A percentile compares a stretch with the other conserved stretches of the same genome.
Evolutionary conservation across 2,113 vertebrate species (phyloP).

Genomic region (Suncus etruscus): DNA sequence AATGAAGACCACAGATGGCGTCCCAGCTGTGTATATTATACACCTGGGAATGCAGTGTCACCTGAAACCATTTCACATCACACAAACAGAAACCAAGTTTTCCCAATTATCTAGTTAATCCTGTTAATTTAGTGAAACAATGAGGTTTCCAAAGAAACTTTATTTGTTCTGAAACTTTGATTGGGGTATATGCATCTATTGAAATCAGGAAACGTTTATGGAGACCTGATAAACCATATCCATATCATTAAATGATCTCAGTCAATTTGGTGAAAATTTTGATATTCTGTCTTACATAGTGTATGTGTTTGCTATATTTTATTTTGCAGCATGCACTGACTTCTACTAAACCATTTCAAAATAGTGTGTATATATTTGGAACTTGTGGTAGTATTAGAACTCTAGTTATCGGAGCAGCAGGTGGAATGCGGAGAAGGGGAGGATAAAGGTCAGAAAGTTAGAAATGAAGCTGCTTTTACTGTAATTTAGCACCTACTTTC

Average conservation of each 20-base stretch:
- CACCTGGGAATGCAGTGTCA: conserved; percentile 71
- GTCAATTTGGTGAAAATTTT: background rate
- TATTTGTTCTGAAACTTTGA: conserved; percentile 61
- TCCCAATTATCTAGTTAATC: conserved; percentile 75
- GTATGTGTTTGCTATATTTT: background rate
- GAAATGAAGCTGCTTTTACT: background rate
- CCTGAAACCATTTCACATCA: conserved; percentile 56
- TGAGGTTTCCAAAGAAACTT: conserved; percentile 69
- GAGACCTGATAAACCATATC: background rate
- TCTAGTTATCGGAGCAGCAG: background rate
- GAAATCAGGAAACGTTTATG: conserved; percentile 47
- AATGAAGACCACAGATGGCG: conserved; percentile 70
- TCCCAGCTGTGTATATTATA: conserved; percentile 75
- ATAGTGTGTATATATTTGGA: background rate
- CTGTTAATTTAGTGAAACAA: conserved; percentile 65
- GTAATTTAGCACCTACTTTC: conserved; percentile 8
- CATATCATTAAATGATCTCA: conserved; percentile 11
- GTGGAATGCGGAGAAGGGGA: background rate
- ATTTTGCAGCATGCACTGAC: background rate
- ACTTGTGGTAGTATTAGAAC: background rate
- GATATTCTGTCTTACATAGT: background rate
- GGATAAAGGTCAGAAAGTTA: background rate
- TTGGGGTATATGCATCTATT: conserved; percentile 43
- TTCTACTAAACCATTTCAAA: background rate
- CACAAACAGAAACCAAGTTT: conserved; percentile 69